These are phyloP conservation scores for Planiliza haematocheilus DNA, from an alignment of 2,113 vertebrate genomes.

Conservation along the genomic window DNA sequence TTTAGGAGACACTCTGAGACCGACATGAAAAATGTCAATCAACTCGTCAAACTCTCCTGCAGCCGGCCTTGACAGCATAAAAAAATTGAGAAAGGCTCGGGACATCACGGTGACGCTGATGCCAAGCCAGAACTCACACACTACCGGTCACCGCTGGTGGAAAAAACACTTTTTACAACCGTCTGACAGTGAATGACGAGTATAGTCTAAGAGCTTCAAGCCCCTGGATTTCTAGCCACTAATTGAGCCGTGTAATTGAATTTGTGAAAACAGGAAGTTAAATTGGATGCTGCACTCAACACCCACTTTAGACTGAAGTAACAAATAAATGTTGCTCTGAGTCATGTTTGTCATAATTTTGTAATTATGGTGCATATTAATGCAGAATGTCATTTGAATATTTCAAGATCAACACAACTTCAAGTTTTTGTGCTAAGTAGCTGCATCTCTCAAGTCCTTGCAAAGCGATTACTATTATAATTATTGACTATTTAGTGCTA, in stretches of 20 bases:
- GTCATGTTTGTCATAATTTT: not conserved
- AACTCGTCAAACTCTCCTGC: not conserved
- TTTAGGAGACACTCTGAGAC: not conserved
- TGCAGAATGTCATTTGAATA: too few relatives aligned
- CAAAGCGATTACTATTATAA: too few relatives aligned
- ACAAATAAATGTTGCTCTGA: slow-evolving; percentile 14
- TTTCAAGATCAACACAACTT: too few relatives aligned
- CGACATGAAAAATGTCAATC: not conserved
- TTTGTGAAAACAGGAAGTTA: not conserved
- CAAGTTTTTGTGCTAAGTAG: too few relatives aligned
- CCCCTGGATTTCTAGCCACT: too few relatives aligned
- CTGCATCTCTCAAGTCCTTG: too few relatives aligned
- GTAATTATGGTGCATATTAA: too few relatives aligned
- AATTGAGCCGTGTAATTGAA: too few relatives aligned
- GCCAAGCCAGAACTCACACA: too few relatives aligned
- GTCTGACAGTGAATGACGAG: too few relatives aligned
- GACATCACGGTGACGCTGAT: not conserved
- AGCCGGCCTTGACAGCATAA: not conserved
- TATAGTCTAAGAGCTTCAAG: too few relatives aligned
- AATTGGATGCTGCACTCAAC: not conserved
- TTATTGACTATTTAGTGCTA: too few relatives aligned
- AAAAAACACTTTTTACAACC: slow-evolving; percentile 4
- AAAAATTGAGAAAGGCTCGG: not conserved
- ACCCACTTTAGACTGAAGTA: not conserved
- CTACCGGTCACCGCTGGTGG: not conserved